Conservation (phyloP, 2,797 vertebrate genomes). For the Coluber constrictor region DNA sequence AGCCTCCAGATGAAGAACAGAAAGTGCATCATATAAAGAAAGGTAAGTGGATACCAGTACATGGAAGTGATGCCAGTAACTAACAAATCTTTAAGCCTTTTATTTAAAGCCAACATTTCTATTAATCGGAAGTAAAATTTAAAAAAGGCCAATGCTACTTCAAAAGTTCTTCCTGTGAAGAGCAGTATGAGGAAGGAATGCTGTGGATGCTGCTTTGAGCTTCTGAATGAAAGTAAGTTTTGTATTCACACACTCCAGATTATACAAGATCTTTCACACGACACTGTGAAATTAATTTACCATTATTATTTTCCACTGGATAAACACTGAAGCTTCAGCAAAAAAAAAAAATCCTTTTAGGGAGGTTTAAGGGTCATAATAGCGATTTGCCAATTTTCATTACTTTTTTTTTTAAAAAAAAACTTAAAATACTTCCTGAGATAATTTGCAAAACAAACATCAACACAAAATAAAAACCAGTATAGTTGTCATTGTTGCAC, state of each 20-base stretch:
- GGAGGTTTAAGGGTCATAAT: background rate
- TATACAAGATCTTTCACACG: background rate
- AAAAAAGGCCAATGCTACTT: background rate
- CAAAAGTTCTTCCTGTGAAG: slow-evolving; percentile 3
- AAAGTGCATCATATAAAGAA: slow-evolving; percentile 64
- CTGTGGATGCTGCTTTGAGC: background rate
- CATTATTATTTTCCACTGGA: background rate
- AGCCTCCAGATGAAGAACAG: slow-evolving; percentile 68
- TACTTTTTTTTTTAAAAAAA: background rate
- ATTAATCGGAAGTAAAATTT: background rate
- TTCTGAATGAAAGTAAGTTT: background rate
- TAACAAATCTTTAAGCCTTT: background rate
- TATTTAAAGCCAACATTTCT: background rate
- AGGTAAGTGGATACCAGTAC: slow-evolving; percentile 68
- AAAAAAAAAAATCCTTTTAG: background rate
- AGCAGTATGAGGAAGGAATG: background rate
- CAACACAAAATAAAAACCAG: background rate
- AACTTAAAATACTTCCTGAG: background rate
- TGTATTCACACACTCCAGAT: background rate
- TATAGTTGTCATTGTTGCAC: background rate
- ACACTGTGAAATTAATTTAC: background rate
- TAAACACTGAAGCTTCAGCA: background rate
- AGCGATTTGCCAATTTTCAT: background rate
- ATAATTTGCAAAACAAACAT: background rate
- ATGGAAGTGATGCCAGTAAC: background rate